Evolutionary conservation across 2,888 invertebrate genomes (phyloP), one percentile per base, ranked within the genome.

Genomic region (Cephus runcator): DNA sequence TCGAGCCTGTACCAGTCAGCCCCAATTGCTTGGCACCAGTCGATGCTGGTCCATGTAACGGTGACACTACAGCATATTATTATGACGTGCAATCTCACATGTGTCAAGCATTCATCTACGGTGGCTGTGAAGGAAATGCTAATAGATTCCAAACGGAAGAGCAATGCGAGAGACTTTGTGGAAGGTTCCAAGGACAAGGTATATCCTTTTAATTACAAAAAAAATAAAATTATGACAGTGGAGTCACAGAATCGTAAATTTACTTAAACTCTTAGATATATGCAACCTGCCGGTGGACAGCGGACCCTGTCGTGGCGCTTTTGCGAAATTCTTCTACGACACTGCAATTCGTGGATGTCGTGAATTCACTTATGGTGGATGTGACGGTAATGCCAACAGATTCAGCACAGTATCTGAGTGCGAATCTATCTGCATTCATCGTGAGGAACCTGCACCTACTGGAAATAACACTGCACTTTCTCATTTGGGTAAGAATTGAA

Each of bases 351-450:
- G 94, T 23, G 91, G 92, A 69, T 98, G 98, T 89, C 92, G 93
- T 76, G 92, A 93, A 81, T 98, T 97, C 91, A 91, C 92, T 1
- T 98, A 96, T 88, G 95, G 97, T 69, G 98, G 98, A 79, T 98
- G 98, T 89, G 94, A 93, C 69, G 98, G 98, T 56, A 97, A 96
- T 85, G 95, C 96, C 76, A 98, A 98, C 91, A 93, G 97, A 77
- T 98, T 98, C 92, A 95, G 94, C 79, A 94, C 94, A 12, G 89
- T 92, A n/a, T 93, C 94, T 36, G 96, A 97, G 88, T 97, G 97
- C 88, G 94, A 95, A 89, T 93, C 94, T 6, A 92, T 95, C 86
- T 97, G 97, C 91, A 89, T 94, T 79, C 92, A 93, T 77, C 93
- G 92, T 74, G 93, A 94, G 84, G 95, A 95, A 85, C 93, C 94